Evolutionary conservation across 35 echinoderm and acorn worm species (phyloP), one percentile per base, ranked within the genome.

Genomic region (Apostichopus parvimensis): DNA sequence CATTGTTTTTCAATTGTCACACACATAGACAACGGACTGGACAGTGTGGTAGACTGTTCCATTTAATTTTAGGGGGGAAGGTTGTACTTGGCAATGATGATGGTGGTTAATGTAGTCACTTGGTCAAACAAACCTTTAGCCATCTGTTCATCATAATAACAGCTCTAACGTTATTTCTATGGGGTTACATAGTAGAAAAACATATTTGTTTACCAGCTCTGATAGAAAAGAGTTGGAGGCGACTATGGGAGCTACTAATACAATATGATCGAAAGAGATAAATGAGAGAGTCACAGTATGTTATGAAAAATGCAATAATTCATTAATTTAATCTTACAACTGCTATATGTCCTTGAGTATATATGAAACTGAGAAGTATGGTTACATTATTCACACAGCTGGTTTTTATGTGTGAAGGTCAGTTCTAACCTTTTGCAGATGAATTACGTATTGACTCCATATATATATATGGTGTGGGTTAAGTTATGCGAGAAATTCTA

Each of bases 81-180:
- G 85, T 28, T 25, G 34, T 60, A 10, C 6, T 87, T 64, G 58
- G 65, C 85, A 71, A 34, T 87, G 65, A 68, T 87, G 85, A 68
- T 87, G 85, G 26, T 72, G 52, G 85, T 87, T 80, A 52, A 83
- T 64, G 85, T 87, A 72, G 85, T 24, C 52, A 55, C 85, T 87
- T 87, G 85, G 85, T 87, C 85, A 87, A 87, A 87, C 85, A 87
- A 87, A 87, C 85, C 85, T 87, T 87, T 87, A 87, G 85, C 85
- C 85, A 87, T 87, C 85, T 87, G 85, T 87, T 87, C 21, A 13
- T 87, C 10, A 52, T 56, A 21, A 56, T 45, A 45, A 45, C 34
- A 4, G 34, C 34, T 45, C 80, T 83, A 13, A 14, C 80, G 17
- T 6, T 56, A 8, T 83, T 13, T 83, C 9, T 83, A 18, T 56